These are phyloP conservation scores for Alectura lathami DNA, from an alignment of 2,113 vertebrate genomes.

Conservation along the genomic window DNA sequence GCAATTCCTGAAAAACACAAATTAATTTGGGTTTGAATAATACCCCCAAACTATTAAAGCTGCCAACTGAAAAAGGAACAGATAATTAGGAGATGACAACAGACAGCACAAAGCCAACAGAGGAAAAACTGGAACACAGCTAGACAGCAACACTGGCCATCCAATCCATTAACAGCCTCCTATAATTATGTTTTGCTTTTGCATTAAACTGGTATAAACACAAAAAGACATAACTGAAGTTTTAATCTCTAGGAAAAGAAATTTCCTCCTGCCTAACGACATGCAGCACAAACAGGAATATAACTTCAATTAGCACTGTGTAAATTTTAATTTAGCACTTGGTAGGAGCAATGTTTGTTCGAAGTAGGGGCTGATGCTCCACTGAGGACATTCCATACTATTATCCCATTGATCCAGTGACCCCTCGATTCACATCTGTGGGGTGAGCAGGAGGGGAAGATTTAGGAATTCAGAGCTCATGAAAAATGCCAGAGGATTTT, in stretches of 20 bases:
- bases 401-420: conserved; percentile 11
- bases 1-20: conserved; percentile 56
- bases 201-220: conserved; percentile 48
- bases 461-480: not conserved
- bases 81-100: conserved; percentile 64
- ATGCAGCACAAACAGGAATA: conserved; percentile 25
- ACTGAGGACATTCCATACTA: not conserved
- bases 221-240: conserved; percentile 61
- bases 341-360: conserved; percentile 33
- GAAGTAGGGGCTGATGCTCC: not conserved
- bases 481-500: not conserved
- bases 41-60: conserved; percentile 45
- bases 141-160: conserved; percentile 36
- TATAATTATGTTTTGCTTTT: conserved; percentile 57
- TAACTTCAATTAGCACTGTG: conserved; percentile 47
- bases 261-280: conserved; percentile 53
- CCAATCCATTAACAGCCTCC: conserved; percentile 54
- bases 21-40: conserved; percentile 68
- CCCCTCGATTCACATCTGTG: not conserved
- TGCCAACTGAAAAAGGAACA: conserved; percentile 56
- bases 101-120: conserved; percentile 27
- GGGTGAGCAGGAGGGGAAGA: not conserved
- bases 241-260: conserved; percentile 55
- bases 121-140: conserved; percentile 44
- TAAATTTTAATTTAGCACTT: conserved; percentile 68